Evolutionary conservation across 2,797 vertebrate genomes (phyloP).

Genomic region (Thunnus albacares): DNA sequence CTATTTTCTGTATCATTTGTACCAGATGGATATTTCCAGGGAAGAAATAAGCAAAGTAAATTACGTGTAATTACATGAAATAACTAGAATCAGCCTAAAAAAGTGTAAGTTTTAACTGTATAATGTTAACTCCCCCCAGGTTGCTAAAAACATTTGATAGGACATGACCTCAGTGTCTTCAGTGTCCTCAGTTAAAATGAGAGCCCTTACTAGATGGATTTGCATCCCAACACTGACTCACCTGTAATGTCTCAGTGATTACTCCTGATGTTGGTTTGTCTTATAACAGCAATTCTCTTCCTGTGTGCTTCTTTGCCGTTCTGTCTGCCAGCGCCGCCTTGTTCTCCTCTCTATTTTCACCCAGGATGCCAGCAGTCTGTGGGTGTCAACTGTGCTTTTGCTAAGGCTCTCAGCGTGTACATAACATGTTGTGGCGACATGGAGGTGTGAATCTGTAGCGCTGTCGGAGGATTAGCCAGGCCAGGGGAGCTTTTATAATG

Average conservation of each 20-base stretch:
- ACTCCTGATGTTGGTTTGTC: constrained; percentile 14
- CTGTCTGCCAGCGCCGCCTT: not conserved
- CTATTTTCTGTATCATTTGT: too few relatives aligned
- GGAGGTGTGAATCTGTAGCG: constrained; percentile 35
- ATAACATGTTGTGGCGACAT: not conserved
- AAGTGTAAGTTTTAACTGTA: too few relatives aligned
- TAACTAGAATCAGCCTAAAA: too few relatives aligned
- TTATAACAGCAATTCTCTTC: constrained; percentile 1
- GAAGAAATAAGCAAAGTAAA: too few relatives aligned
- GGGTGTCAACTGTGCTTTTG: constrained; percentile 8
- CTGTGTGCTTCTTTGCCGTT: not conserved
- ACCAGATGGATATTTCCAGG: too few relatives aligned
- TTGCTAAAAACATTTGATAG: too few relatives aligned
- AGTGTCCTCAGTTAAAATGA: not conserved
- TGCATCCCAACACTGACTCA: constrained; percentile 36
- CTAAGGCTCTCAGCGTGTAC: constrained; percentile 30
- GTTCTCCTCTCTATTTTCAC: constrained; percentile 8
- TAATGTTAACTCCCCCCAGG: too few relatives aligned
- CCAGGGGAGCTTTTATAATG: constrained; percentile 55
- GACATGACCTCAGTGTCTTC: not conserved
- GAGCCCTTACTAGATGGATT: not conserved
- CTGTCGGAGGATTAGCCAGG: constrained; percentile 51
- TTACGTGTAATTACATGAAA: too few relatives aligned
- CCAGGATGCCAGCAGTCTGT: constrained; percentile 29
- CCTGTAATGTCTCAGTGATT: constrained; percentile 32